phyloP scores from a whole-genome alignment of 2,888 invertebrate species.

The Tigriopus californicus region DNA sequence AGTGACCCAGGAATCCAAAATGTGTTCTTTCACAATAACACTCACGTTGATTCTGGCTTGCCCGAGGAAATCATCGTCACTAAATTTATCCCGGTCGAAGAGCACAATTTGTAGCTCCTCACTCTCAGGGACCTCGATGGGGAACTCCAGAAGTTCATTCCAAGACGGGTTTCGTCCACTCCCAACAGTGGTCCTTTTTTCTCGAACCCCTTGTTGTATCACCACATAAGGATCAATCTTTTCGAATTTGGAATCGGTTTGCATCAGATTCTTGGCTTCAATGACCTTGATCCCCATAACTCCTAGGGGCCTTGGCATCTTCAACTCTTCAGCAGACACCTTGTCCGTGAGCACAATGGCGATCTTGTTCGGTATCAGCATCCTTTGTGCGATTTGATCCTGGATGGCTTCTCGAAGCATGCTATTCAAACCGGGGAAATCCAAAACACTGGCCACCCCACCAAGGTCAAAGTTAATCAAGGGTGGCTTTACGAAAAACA shows the following conservation, averaged over 20 bases:
- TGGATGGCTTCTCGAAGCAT: not conserved
- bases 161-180: not conserved
- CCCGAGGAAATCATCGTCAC: not conserved
- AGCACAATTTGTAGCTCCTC: not conserved
- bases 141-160: not conserved
- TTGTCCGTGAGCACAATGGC: not conserved
- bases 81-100: not conserved
- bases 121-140: not conserved
- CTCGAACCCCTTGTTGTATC: not conserved
- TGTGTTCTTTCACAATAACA: not conserved
- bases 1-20: not conserved
- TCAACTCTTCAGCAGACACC: not conserved
- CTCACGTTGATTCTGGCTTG: not conserved
- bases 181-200: not conserved
- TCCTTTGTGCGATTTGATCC: not conserved
- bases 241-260: too few species aligned
- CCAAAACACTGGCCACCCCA: not conserved
- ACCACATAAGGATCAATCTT: conserved; percentile 2
- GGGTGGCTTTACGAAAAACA: not conserved
- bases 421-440: conserved; percentile 1
- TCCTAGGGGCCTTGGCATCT: not conserved
- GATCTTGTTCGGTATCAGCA: conserved; percentile 1
- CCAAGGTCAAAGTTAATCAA: not conserved
- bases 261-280: not conserved
- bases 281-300: not conserved